These are phyloP conservation scores for Gila robusta DNA, from an alignment of 2,797 vertebrate genomes.

Conservation along the genomic window DNA sequence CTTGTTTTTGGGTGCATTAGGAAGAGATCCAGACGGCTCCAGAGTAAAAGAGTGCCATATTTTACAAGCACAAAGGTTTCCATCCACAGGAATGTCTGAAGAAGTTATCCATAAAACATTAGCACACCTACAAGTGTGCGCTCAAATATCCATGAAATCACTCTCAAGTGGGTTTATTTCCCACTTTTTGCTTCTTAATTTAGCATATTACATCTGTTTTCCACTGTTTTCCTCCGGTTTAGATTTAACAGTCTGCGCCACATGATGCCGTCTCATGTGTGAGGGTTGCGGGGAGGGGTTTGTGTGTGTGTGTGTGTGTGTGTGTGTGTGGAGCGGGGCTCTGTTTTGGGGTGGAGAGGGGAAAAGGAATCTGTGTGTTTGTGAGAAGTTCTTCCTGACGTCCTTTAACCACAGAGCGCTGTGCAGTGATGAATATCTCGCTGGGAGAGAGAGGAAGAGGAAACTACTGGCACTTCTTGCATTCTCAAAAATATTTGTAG, in stretches of 20 bases:
- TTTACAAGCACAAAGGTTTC: conserved; percentile 56
- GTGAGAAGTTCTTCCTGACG: conserved; percentile 55
- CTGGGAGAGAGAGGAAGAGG: conserved; percentile 70
- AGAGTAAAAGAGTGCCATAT: not conserved
- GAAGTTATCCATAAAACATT: conserved; percentile 32
- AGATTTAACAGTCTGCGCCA: conserved; percentile 12
- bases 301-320: conserved; percentile 45
- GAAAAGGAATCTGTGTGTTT: conserved; percentile 54
- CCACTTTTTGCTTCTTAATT: conserved; percentile 1
- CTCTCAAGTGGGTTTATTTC: conserved; percentile 3
- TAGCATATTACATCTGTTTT: conserved; percentile 17
- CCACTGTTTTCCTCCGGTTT: conserved; percentile 10
- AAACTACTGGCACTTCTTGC: conserved; percentile 61
- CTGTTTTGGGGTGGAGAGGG: conserved; percentile 52
- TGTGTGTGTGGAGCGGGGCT: conserved; percentile 23
- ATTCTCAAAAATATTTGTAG: conserved; percentile 75
- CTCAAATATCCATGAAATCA: conserved; percentile 26
- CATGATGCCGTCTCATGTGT: conserved; percentile 47
- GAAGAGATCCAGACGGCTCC: not conserved
- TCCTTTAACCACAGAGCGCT: conserved; percentile 24
- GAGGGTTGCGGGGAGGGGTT: conserved; percentile 32
- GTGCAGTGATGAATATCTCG: conserved; percentile 57
- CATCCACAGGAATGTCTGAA: conserved; percentile 56
- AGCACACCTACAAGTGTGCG: conserved; percentile 24
- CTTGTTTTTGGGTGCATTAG: not conserved